Percentiles rank a stretch among this genome's conserved stretches.
These are phyloP conservation scores for Darevskia nairensis DNA, from an alignment of 2,797 vertebrate species.

Conservation along the genomic window DNA sequence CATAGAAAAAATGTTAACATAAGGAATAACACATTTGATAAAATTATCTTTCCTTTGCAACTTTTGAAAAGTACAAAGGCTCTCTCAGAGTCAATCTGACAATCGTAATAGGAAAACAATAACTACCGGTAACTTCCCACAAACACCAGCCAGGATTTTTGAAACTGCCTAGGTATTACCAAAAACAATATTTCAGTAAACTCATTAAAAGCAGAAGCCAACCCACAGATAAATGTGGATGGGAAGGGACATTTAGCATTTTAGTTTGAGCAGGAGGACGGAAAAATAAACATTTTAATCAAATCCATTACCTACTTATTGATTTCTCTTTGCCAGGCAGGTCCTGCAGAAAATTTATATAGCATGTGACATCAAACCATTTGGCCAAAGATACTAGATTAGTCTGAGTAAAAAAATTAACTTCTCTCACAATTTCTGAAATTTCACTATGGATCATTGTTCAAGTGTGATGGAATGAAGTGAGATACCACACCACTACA, in stretches of 20 bases:
- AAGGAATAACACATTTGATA: neutral
- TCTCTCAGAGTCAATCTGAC: neutral
- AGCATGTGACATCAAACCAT: conserved; percentile 78
- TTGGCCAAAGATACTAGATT: conserved; percentile 77
- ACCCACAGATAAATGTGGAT: conserved; percentile 64
- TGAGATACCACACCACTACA: neutral
- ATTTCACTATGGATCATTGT: conserved; percentile 65
- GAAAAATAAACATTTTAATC: conserved; percentile 76
- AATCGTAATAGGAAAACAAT: neutral
- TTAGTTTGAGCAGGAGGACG: conserved; percentile 40
- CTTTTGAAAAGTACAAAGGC: neutral
- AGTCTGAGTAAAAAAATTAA: conserved; percentile 72
- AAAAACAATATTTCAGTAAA: neutral
- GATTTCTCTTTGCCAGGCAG: conserved; percentile 77
- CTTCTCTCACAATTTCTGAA: conserved; percentile 73
- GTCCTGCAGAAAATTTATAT: conserved; percentile 78
- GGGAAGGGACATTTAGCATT: conserved; percentile 68
- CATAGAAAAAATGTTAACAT: neutral
- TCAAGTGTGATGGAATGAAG: neutral
- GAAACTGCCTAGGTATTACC: neutral
- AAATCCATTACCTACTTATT: conserved; percentile 79
- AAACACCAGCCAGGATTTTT: too few species aligned
- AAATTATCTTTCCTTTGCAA: neutral
- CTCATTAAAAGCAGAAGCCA: conserved; percentile 24
- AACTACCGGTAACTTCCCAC: neutral